Evolutionary conservation across 30 jellyfish, hydroid and myxozoan species (phyloP).

Genomic region (Chrysaora quinquecirrha): DNA sequence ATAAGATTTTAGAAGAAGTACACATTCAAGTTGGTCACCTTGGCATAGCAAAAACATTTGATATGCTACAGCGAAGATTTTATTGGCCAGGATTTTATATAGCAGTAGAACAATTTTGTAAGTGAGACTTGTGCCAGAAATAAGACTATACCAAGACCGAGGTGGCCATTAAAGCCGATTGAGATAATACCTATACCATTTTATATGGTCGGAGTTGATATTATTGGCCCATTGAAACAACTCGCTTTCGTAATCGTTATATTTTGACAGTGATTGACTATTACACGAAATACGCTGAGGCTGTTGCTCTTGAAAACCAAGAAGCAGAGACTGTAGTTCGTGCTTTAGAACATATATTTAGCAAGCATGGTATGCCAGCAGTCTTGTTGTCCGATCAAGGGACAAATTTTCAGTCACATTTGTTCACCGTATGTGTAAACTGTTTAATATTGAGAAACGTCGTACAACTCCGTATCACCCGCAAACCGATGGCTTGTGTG

Average conservation of each 20-base stretch:
- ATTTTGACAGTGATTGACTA: background rate
- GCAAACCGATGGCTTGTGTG: background rate
- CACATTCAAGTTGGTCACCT: background rate
- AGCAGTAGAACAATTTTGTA: background rate
- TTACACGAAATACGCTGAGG: background rate
- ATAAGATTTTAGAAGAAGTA: background rate
- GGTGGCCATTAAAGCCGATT: background rate
- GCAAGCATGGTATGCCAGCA: background rate
- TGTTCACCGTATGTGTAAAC: background rate
- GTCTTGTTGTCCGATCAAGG: background rate
- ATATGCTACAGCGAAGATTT: background rate
- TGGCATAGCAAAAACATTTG: background rate
- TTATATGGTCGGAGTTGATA: background rate
- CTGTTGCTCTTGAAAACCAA: background rate
- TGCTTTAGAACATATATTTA: background rate
- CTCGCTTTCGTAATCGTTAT: background rate
- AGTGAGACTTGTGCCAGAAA: background rate
- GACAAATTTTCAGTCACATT: background rate
- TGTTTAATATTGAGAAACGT: background rate
- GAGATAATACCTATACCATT: background rate
- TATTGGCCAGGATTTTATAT: background rate
- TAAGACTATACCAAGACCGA: background rate
- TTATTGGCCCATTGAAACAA: background rate
- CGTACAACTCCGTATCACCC: background rate
- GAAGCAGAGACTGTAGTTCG: background rate